Evolutionary conservation across 2,888 invertebrate species (phyloP).

Genomic region (Suillia variegata): DNA sequence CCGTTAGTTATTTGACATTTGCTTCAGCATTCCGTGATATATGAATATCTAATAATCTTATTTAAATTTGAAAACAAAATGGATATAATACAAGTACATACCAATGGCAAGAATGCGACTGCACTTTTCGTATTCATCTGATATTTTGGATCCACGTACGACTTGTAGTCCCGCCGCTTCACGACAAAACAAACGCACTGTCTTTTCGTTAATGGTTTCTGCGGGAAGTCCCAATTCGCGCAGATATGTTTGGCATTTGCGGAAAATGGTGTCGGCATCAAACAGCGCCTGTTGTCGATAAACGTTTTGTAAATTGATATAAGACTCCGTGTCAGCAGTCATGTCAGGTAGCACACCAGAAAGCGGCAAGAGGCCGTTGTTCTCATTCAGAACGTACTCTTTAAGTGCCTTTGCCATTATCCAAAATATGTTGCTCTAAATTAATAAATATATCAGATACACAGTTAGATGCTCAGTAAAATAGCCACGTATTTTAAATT

Average conservation of each 20-base stretch:
- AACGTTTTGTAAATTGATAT: conserved; percentile 86
- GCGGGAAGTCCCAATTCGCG: conserved; percentile 77
- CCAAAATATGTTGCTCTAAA: conserved; percentile 85
- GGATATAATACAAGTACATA: conserved; percentile 37
- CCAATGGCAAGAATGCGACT: conserved; percentile 67
- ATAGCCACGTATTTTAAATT: background rate
- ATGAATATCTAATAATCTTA: background rate
- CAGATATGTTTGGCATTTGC: conserved; percentile 80
- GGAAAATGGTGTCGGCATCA: conserved; percentile 81
- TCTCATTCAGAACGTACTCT: conserved; percentile 85
- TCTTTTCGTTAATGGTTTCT: conserved; percentile 76
- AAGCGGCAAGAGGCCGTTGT: conserved; percentile 79
- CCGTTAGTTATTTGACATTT: background rate
- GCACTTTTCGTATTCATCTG: conserved; percentile 78
- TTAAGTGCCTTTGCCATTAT: conserved; percentile 86
- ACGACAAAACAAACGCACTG: conserved; percentile 86
- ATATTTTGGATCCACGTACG: conserved; percentile 78
- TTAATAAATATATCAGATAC: too few species aligned
- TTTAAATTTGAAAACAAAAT: background rate
- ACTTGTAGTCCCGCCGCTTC: conserved; percentile 83
- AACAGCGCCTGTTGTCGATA: conserved; percentile 82
- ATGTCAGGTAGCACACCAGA: conserved; percentile 92
- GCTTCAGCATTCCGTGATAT: background rate
- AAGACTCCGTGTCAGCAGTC: conserved; percentile 92
- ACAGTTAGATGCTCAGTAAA: background rate